Evolutionary conservation across 30 jellyfish, hydroid and myxozoan species (phyloP), one percentile per base, ranked within the genome.

Genomic region (Euphysa ruthae): DNA sequence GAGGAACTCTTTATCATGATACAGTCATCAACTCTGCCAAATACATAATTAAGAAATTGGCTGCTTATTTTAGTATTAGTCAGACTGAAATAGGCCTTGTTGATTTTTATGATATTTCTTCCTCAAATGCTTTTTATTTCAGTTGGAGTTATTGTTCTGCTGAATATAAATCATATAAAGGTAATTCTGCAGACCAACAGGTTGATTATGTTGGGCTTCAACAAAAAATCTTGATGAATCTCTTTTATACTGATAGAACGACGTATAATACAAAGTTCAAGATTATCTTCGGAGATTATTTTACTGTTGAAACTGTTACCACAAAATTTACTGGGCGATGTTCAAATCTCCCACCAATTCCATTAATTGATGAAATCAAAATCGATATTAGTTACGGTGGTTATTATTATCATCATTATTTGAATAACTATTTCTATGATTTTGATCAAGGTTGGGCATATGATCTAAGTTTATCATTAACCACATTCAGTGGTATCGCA

Each of bases 401-500:
- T 2, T 77, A 79, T 54, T 60, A 32, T 16, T 35, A 32, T 6
- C 83, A 62, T 35, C 29, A 23, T n/a, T 55, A 81, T 49, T 85
- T 28, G 14, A 32, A 43, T 20, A 49, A 55, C 7, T 80, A 69
- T 71, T 79, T 88, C 49, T 88, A 79, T 55, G 97, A 88, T 30
- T 88, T 30, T 54, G 93, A 88, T 42, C 93, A 88, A 22, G 94
- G 97, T 15, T 49, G 77, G 14, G 78, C 97, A 12, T 69, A 34
- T 57, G 49, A 55, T 43, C 81, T 58, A 2, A 19, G 5, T 6
- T 18, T 68, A 10, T 43, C 23, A 3, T 20, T 68, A 6, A 21
- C 29, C 12, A 23, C 30, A 10, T 43, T 58, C n/a, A 22, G 28
- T 6, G 1, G 29, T 5, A 4, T 15, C 21, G 33, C 74, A 4